phyloP scores from a whole-genome alignment of 2,888 invertebrate species.

The Ormia ochracea region DNA sequence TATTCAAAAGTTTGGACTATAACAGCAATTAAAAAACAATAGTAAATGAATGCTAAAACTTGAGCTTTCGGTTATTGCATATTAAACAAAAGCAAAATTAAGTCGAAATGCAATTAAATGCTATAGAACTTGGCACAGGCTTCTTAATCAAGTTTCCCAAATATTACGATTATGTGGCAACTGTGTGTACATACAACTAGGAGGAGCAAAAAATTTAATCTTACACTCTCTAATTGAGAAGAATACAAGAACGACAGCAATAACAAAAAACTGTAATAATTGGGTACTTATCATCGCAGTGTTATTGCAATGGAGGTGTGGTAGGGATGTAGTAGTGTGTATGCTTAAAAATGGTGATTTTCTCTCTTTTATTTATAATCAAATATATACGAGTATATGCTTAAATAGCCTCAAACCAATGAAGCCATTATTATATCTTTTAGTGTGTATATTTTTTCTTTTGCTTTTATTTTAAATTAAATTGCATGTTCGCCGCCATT shows the following conservation, averaged over 20 bases:
- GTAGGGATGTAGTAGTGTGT: not conserved
- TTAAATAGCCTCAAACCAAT: conserved; percentile 34
- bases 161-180: not conserved
- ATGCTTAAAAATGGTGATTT: not conserved
- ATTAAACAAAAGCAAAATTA: too few relatives aligned
- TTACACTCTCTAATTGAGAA: not conserved
- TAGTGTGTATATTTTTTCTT: conserved; percentile 40
- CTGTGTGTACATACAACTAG: not conserved
- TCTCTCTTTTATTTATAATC: not conserved
- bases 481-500: conserved; percentile 21
- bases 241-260: not conserved
- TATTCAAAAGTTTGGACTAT: too few relatives aligned
- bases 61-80: too few relatives aligned
- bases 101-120: too few relatives aligned
- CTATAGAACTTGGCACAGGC: too few relatives aligned
- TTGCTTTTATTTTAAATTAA: conserved; percentile 30
- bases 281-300: conserved; percentile 26
- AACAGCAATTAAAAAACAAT: too few relatives aligned
- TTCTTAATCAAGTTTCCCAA: too few relatives aligned
- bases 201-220: conserved; percentile 15
- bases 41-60: too few relatives aligned
- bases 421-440: conserved; percentile 60
- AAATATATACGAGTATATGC: not conserved
- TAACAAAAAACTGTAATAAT: conserved; percentile 34
- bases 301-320: conserved; percentile 36